Conservation (phyloP, 2,888 invertebrate species). For the Cylindroiulus punctatus region DNA sequence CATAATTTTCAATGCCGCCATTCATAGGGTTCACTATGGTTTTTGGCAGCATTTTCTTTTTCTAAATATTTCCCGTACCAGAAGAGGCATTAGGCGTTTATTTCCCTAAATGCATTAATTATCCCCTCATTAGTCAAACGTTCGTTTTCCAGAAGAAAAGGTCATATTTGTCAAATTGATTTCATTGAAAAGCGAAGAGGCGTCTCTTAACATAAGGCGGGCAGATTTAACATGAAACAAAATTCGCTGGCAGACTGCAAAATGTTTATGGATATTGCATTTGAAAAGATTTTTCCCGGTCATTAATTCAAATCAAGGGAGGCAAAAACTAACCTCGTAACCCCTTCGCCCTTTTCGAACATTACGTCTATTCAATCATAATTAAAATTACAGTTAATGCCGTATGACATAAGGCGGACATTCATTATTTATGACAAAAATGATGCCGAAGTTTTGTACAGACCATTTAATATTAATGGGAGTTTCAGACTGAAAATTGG, state of each 20-base stretch:
- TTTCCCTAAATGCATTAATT: conserved; percentile 17
- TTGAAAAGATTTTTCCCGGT: conserved; percentile 48
- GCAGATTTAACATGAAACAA: not conserved
- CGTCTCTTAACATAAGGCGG: not conserved
- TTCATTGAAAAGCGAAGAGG: not conserved
- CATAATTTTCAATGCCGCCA: no score
- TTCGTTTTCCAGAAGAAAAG: not conserved
- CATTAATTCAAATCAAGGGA: conserved; percentile 46
- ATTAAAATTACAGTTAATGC: conserved; percentile 51
- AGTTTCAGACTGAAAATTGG: not conserved
- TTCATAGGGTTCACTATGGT: not conserved
- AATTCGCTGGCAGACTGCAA: not conserved
- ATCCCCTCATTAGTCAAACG: conserved; percentile 8
- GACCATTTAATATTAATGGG: conserved; percentile 49
- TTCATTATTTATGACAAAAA: conserved; percentile 51
- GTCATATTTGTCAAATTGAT: not conserved
- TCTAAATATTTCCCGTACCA: not conserved
- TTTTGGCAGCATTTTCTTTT: not conserved
- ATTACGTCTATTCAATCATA: conserved; percentile 52
- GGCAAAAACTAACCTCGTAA: conserved; percentile 14
- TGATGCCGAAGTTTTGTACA: conserved; percentile 41
- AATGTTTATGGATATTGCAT: not conserved
- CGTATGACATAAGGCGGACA: conserved; percentile 27
- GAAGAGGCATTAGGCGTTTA: not conserved
- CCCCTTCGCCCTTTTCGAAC: conserved; percentile 24